A percentile compares a stretch with the other conserved stretches of the same genome.
These are phyloP conservation scores for Acanthurus lineatus DNA, from an alignment of 2,797 vertebrate genomes.

Conservation along the genomic window DNA sequence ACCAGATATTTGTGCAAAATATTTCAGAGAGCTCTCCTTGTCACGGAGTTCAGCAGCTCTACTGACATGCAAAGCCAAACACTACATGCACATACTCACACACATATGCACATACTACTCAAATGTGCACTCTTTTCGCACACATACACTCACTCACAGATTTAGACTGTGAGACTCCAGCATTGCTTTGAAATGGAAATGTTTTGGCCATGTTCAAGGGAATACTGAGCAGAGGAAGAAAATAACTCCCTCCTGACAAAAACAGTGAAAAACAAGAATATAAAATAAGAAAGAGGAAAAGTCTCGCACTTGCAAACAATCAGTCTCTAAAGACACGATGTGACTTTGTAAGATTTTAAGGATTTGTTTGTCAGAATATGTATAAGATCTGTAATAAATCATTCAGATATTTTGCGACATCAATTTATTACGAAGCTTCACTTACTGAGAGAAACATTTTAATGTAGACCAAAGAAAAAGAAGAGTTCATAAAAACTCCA, in stretches of 20 bases:
- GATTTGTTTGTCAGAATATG: neutral
- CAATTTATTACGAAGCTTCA: neutral
- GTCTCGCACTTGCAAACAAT: constrained; percentile 26
- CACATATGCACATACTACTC: neutral
- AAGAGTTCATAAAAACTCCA: neutral
- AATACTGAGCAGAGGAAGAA: constrained; percentile 45
- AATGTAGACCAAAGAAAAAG: neutral
- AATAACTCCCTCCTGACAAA: constrained; percentile 32
- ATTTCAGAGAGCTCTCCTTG: constrained; percentile 48
- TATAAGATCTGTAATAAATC: constrained; percentile 29
- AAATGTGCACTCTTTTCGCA: neutral
- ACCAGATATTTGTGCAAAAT: constrained; percentile 49
- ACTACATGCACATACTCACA: neutral
- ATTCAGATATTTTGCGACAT: constrained; percentile 12
- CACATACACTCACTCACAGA: neutral
- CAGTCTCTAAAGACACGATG: constrained; percentile 15
- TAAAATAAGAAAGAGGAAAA: constrained; percentile 8
- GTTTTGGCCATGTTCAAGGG: constrained; percentile 37
- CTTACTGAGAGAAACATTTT: neutral
- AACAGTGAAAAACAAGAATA: constrained; percentile 27
- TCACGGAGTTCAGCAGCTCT: constrained; percentile 44
- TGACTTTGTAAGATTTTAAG: constrained; percentile 35
- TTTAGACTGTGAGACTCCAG: constrained; percentile 24
- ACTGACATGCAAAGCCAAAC: constrained; percentile 21
- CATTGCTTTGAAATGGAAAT: constrained; percentile 77